Base-by-base conservation (phyloP, 2,797 vertebrate species). In the Streptopelia turtur region DNA sequence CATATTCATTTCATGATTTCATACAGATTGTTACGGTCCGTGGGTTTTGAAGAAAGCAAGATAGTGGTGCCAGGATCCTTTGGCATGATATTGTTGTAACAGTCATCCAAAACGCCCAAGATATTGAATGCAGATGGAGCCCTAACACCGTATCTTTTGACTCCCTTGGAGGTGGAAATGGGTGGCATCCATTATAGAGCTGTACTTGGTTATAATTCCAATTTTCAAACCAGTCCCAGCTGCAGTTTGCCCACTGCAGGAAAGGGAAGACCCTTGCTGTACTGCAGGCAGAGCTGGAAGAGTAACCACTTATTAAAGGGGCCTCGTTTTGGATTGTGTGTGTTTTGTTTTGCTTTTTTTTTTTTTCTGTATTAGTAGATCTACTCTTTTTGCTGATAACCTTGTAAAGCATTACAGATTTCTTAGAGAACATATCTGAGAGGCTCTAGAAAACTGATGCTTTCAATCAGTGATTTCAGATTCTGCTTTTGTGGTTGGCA, bases 31-130 rank as follows among this genome's bases (percentile, higher is more conserved):
- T 75, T 83, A 52, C 5, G 16, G 39, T 83, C 69, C 8, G 11
- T n/a, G 56, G 55, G 12, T 93, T 94, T 96, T 93, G 79, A 92
- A 94, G 55, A 90, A 89, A 25, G 33, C 53, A 76, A 56, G 45
- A 50, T 9, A 81, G 25, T 10, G 20, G 10, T 94, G 83, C 83
- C 79, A 79, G 43, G 35, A 78, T 85, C 30, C 13, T 15, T 85
- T 89, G 92, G 41, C 74, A 47, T 28, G 14, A n/a, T 39, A 33
- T 28, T 74, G 1, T 41, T 80, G 14, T 50, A 68, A 28, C 25
- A 74, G 41, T 37, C 33, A 61, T 81, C 39, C 52, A 89, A 83
- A 81, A 3, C 5, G 39, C 18, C 1, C 0, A 86, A 95, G 84
- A 56, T 28, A 90, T 16, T 60, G 31, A 74, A 83, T 70, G 43